phyloP scores from a whole-genome alignment of 2,113 vertebrate genomes.

The Zapornia atra region DNA sequence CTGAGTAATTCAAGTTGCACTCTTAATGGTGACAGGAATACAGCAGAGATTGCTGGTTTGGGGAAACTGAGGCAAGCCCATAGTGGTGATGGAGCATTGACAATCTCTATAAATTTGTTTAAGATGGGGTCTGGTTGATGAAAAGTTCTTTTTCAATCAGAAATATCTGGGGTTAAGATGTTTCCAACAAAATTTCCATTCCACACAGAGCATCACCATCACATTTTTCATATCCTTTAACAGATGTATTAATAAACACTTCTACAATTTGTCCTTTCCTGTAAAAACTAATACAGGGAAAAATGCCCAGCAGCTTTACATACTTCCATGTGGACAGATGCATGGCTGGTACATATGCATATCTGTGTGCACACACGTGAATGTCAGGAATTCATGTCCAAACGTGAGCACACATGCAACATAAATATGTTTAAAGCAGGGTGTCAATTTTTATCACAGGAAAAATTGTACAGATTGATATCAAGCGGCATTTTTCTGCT shows the following conservation, averaged over 20 bases:
- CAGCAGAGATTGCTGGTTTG: not conserved
- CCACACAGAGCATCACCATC: not conserved
- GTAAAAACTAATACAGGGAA: not conserved
- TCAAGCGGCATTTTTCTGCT: not conserved
- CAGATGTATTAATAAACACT: not conserved
- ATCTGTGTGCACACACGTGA: not conserved
- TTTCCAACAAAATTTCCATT: not conserved
- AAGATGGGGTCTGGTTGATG: not conserved
- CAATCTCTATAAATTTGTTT: not conserved
- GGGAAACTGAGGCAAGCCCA: not conserved
- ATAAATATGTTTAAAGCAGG: not conserved
- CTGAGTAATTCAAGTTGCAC: not conserved
- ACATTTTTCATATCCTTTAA: not conserved
- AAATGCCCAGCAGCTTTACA: not conserved
- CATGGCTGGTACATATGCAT: accelerated
- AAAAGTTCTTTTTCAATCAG: not conserved
- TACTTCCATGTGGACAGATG: not conserved
- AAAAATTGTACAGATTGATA: not conserved
- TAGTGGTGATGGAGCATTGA: not conserved
- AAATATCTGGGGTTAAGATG: not conserved
- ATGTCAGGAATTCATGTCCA: not conserved
- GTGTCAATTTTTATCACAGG: not conserved
- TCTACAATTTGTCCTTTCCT: not conserved
- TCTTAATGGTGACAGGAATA: not conserved
- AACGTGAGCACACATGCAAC: not conserved